Percentiles rank a stretch among this genome's conserved stretches.
phyloP scores from a whole-genome alignment of 2,797 vertebrate genomes.

The Sarcophilus harrisii region DNA sequence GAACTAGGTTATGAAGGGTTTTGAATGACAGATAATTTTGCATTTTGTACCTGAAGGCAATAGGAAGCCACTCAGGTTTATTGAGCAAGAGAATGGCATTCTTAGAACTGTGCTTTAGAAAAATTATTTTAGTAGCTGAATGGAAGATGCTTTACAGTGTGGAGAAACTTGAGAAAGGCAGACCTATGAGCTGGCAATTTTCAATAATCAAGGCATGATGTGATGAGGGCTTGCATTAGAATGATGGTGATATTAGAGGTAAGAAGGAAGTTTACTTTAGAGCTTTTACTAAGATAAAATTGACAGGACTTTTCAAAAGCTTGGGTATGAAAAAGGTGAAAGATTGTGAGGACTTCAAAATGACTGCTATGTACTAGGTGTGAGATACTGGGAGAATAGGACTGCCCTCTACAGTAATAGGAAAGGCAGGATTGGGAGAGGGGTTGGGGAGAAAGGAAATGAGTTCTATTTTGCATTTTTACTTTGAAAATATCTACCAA shows the following conservation, averaged over 20 bases:
- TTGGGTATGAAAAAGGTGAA: background rate
- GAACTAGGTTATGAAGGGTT: too few species aligned
- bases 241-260: background rate
- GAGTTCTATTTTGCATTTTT: background rate
- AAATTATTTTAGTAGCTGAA: too few species aligned
- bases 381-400: background rate
- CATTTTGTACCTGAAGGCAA: too few species aligned
- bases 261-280: background rate
- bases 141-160: too few species aligned
- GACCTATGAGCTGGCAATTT: too few species aligned
- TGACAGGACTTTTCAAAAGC: background rate
- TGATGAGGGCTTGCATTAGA: too few species aligned
- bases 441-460: background rate
- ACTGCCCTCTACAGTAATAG: background rate
- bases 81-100: too few species aligned
- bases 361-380: background rate
- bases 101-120: too few species aligned
- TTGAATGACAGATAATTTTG: too few species aligned
- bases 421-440: background rate
- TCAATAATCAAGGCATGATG: too few species aligned
- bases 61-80: too few species aligned
- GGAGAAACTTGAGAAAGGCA: too few species aligned
- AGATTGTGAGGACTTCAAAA: background rate
- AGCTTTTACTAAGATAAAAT: background rate
- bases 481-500: background rate